A percentile compares a stretch with the other conserved stretches of the same genome.
Conservation (phyloP, 2,797 vertebrate species). For the Malacoraja senta region DNA sequence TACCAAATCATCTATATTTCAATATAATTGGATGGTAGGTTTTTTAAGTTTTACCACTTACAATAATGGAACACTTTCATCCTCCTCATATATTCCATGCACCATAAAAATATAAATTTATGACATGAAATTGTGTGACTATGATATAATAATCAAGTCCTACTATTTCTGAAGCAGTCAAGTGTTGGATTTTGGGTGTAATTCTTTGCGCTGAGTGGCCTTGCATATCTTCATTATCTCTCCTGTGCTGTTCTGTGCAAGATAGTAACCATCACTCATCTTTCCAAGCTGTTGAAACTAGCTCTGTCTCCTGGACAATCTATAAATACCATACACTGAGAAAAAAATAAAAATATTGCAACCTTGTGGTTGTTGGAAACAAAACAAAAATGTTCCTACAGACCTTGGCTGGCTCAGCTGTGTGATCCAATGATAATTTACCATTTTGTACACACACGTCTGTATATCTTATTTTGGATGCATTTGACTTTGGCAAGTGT, state of each 20-base stretch:
- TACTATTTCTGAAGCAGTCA: not conserved
- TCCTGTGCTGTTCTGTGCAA: not conserved
- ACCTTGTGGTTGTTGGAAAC: constrained; percentile 19
- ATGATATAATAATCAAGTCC: not conserved
- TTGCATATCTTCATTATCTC: not conserved
- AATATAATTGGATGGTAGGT: no score
- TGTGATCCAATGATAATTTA: not conserved
- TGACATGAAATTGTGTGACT: not conserved
- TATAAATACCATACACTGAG: not conserved
- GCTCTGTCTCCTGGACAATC: not conserved
- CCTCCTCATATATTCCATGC: not conserved
- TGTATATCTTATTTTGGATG: not conserved
- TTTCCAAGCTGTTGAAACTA: not conserved
- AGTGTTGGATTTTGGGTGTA: not conserved
- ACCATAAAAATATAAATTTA: not conserved
- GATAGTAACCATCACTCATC: not conserved
- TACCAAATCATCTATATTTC: no score
- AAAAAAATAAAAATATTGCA: constrained; percentile 1
- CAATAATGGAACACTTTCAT: not conserved
- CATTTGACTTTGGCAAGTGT: not conserved
- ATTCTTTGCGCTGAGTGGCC: not conserved
- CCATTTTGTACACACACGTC: not conserved
- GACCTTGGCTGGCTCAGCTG: constrained; percentile 19
- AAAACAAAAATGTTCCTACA: constrained; percentile 14
- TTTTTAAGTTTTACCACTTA: no score